Conservation (phyloP, 1,140 invertebrate genomes). For the Chrysomallon squamiferum region DNA sequence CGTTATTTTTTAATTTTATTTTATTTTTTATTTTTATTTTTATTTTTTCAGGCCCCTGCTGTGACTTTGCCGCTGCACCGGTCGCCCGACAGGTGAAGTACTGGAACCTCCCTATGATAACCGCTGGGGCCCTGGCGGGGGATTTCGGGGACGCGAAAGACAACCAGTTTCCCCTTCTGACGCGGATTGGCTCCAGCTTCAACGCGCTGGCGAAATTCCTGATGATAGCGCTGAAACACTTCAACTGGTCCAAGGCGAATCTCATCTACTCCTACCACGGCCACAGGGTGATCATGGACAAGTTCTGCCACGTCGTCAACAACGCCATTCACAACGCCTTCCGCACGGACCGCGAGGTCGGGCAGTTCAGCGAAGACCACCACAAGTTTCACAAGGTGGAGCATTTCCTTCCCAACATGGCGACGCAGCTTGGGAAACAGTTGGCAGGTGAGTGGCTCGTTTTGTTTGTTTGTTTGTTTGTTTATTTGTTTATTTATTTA, state of each 20-base stretch:
- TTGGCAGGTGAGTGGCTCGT: too few species aligned
- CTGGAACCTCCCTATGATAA: constrained; percentile 87
- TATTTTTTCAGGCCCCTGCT: constrained; percentile 88
- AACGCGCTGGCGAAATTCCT: constrained; percentile 75
- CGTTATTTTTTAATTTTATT: too few species aligned
- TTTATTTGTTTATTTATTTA: too few species aligned
- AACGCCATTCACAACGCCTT: neutral
- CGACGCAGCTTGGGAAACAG: neutral
- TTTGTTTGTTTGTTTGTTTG: neutral
- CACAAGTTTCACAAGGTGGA: too few species aligned
- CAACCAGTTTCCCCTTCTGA: constrained; percentile 76
- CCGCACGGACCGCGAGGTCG: neutral
- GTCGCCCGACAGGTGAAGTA: constrained; percentile 79
- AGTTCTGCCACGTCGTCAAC: constrained; percentile 65
- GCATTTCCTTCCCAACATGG: too few species aligned
- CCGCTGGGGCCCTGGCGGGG: constrained; percentile 82
- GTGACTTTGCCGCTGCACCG: constrained; percentile 89
- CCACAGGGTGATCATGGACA: constrained; percentile 61
- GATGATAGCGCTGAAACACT: constrained; percentile 69
- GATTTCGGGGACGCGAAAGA: constrained; percentile 69
- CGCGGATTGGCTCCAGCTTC: constrained; percentile 85
- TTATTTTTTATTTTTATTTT: neutral
- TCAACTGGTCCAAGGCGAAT: constrained; percentile 71
- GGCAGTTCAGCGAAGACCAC: neutral
- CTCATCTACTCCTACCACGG: constrained; percentile 75